Conservation (phyloP, 2,113 vertebrate species). For the Odontophorus gujanensis region DNA sequence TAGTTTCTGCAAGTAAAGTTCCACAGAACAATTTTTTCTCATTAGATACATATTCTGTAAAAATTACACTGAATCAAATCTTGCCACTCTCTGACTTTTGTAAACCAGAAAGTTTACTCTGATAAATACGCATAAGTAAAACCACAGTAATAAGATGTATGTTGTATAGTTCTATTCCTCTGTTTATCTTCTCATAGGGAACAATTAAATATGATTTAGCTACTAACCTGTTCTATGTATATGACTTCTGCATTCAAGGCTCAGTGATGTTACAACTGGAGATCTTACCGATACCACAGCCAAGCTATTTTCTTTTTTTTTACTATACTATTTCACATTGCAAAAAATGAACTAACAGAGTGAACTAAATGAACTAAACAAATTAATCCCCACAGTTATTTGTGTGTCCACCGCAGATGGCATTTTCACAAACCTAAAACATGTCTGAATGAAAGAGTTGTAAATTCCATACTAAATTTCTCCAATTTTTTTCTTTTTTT, state of each 20-base stretch:
- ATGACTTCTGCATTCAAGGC: not conserved
- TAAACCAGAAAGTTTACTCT: not conserved
- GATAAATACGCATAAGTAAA: constrained; percentile 23
- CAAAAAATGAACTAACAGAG: constrained; percentile 77
- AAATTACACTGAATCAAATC: not conserved
- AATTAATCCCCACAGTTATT: constrained; percentile 63
- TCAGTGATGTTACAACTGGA: not conserved
- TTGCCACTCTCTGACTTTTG: constrained; percentile 34
- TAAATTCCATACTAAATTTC: constrained; percentile 54
- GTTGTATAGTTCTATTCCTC: not conserved
- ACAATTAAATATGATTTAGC: not conserved
- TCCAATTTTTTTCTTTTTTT: not conserved
- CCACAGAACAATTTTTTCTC: constrained; percentile 65
- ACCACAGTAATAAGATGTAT: not conserved
- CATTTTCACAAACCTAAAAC: constrained; percentile 28
- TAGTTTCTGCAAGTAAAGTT: constrained; percentile 82
- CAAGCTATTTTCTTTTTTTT: not conserved
- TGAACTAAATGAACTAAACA: too few species aligned
- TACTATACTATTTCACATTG: not conserved
- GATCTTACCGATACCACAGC: not conserved
- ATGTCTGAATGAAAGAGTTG: constrained; percentile 16
- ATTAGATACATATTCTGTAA: constrained; percentile 11
- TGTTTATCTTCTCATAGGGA: not conserved
- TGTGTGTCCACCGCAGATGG: constrained; percentile 76
- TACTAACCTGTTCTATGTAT: constrained; percentile 21